Evolutionary conservation across 2,888 invertebrate genomes (phyloP), one percentile per base, ranked within the genome.

Genomic region (Drosophila melanocephala): DNA sequence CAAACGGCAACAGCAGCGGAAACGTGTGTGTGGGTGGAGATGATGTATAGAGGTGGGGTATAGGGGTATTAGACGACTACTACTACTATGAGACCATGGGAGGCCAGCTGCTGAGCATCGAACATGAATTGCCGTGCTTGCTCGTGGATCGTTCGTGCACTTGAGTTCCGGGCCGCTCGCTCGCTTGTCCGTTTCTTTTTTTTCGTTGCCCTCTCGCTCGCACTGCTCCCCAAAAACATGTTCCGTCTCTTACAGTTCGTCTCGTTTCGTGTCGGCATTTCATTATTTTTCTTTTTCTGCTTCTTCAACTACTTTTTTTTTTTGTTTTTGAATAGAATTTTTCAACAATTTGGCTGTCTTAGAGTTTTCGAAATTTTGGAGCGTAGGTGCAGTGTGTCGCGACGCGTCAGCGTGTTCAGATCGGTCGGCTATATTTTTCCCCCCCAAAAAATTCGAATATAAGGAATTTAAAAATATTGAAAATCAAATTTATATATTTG

Each of bases 361-460:
- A 83, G 87, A 83, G 89, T 79, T 89, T 89, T 90, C 75, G 64
- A 87, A 91, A 91, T 90, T 92, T 90, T 92, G 91, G 93, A 93
- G 93, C 93, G 93, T 93, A 93, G 93, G 92, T 93, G 93, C 93
- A 93, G 93, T 93, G 91, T 90, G 91, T 92, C 92, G 93, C 91
- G 92, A 78, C 91, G 92, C 93, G 93, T 87, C 84, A 87, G 70
- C 85, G 77, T 87, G 89, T 77, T 72, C 90, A 75, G 82, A 83
- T 81, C 84, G 77, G 74, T 75, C 55, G 78, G 72, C 68, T 69
- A 87, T 71, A 81, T 56, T 62, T 72, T 65, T 73, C 55, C 14
- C 39, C 42, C 37, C 28, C 10, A 50, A 42, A 56, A 35, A 55
- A 22, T 56, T 71, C 61, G 47, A 72, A 62, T 55, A 62, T 50